Evolutionary conservation across 2,113 vertebrate genomes (phyloP).

Genomic region (Columba janthina): DNA sequence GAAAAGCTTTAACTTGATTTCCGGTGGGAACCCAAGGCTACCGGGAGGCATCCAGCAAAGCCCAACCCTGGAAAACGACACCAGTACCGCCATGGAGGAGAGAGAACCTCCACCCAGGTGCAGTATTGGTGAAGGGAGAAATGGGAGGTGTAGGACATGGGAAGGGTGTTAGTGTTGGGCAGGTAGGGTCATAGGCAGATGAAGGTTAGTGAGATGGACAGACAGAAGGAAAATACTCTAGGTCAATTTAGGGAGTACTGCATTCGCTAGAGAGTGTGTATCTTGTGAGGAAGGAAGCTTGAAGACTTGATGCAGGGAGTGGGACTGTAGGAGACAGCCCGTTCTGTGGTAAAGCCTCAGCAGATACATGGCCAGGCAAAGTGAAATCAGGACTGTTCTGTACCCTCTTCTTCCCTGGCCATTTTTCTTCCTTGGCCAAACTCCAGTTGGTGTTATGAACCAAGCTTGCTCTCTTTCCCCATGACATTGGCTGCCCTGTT

Average conservation of each 20-base stretch:
- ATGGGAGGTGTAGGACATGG: neutral
- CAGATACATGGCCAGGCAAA: fast-evolving
- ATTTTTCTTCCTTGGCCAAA: neutral
- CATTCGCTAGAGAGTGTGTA: fast-evolving
- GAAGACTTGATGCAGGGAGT: fast-evolving
- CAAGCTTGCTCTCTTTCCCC: neutral
- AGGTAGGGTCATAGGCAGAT: fast-evolving
- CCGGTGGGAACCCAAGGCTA: neutral
- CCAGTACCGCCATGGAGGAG: neutral
- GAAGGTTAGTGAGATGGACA: neutral
- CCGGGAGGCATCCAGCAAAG: neutral
- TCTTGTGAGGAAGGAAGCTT: neutral
- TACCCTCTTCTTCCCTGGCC: neutral
- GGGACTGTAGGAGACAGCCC: neutral
- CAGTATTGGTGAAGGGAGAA: neutral
- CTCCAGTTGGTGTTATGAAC: neutral
- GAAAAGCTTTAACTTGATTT: fast-evolving
- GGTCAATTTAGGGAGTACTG: too few species aligned
- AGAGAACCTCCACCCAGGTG: constrained; percentile 65
- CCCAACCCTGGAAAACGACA: neutral
- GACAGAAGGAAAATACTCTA: fast-evolving
- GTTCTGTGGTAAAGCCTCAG: neutral
- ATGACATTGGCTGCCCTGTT: neutral
- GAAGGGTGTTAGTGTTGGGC: neutral
- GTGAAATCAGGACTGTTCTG: neutral